Percentiles rank a stretch among this genome's conserved stretches.
These are phyloP conservation scores for Lamellibrachia luymesi DNA, from an alignment of 1,140 invertebrate species.

Conservation along the genomic window DNA sequence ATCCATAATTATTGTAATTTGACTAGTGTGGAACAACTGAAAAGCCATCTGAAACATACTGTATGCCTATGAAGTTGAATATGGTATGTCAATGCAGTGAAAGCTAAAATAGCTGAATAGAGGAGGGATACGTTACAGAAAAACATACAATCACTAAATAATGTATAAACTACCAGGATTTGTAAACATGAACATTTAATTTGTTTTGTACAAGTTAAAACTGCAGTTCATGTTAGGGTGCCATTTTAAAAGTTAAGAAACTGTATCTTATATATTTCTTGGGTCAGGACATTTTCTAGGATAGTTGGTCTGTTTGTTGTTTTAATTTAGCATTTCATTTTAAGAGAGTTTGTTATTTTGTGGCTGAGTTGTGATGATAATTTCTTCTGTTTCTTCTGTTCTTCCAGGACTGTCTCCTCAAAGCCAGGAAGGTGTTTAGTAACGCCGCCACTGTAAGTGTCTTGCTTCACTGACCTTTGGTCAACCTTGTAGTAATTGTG, in stretches of 20 bases:
- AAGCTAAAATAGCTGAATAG: too few species aligned
- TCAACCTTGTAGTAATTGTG: slow-evolving; percentile 18
- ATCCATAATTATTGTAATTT: too few species aligned
- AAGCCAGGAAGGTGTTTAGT: slow-evolving; percentile 74
- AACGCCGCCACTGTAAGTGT: slow-evolving; percentile 67
- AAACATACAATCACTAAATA: too few species aligned
- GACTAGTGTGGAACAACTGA: too few species aligned
- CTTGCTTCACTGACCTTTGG: neutral
- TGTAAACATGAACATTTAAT: too few species aligned
- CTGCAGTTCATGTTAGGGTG: neutral
- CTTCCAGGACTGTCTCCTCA: slow-evolving; percentile 71
- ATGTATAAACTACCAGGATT: too few species aligned
- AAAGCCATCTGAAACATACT: too few species aligned
- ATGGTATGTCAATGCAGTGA: too few species aligned
- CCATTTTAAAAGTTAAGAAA: neutral
- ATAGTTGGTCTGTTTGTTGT: too few species aligned
- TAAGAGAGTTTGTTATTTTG: neutral
- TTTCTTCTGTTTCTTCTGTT: neutral
- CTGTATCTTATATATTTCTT: neutral
- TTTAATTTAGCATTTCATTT: neutral
- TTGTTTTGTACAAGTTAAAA: neutral
- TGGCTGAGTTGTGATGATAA: neutral
- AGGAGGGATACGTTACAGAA: too few species aligned
- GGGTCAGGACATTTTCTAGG: neutral
- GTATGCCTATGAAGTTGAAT: too few species aligned